phyloP scores from a whole-genome alignment of 2,797 vertebrate genomes.

The Spinus olivaceus region DNA sequence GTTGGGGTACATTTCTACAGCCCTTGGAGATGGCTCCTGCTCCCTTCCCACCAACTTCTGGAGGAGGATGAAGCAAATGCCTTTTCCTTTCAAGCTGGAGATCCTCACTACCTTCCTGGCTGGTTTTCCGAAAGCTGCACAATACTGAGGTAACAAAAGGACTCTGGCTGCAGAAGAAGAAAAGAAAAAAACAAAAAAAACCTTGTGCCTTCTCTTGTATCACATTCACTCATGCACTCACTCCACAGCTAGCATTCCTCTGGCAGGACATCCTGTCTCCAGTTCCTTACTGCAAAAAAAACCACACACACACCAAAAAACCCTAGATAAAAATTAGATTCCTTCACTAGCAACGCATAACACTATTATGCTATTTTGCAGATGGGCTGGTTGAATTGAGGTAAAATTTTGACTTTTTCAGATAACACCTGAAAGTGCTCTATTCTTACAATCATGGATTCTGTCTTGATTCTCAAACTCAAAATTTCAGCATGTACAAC shows the following conservation, averaged over 20 bases:
- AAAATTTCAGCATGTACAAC: neutral
- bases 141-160: neutral
- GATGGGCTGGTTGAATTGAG: neutral
- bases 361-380: neutral
- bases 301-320: neutral
- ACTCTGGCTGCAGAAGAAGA: neutral
- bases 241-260: conserved; percentile 2
- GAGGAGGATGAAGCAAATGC: neutral
- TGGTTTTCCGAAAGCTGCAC: neutral
- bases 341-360: neutral
- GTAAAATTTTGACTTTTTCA: neutral
- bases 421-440: neutral
- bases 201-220: neutral
- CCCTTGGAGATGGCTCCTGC: accelerated
- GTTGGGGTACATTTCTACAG: neutral
- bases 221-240: neutral
- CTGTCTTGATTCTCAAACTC: neutral
- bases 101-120: neutral
- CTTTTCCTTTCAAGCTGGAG: neutral
- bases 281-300: neutral
- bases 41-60: neutral
- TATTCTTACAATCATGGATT: neutral
- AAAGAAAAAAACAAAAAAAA: neutral
- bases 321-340: neutral
- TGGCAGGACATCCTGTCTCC: conserved; percentile 40